Percentiles rank a stretch among this genome's conserved stretches.
phyloP scores from a whole-genome alignment of 2,888 invertebrate genomes.

The Silvanus unidentatus region DNA sequence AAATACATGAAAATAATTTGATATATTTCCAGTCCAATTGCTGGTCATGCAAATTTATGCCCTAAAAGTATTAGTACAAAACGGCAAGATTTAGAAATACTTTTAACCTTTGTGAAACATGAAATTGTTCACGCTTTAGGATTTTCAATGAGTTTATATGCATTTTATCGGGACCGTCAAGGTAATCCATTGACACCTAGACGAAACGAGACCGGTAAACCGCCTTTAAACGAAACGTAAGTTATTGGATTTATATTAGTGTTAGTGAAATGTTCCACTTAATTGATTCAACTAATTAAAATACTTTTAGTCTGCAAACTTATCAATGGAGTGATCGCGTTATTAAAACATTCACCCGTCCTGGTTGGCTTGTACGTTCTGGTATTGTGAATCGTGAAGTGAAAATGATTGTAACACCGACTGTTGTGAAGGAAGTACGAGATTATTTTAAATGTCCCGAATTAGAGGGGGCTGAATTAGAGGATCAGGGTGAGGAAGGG shows the following conservation, averaged over 20 bases:
- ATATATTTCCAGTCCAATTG: constrained; percentile 71
- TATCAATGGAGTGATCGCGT: constrained; percentile 93
- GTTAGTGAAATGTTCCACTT: too few species aligned
- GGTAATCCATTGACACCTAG: constrained; percentile 82
- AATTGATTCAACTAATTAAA: not conserved
- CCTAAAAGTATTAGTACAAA: constrained; percentile 90
- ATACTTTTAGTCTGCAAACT: constrained; percentile 56
- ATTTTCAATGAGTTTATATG: constrained; percentile 94
- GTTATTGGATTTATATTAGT: constrained; percentile 30
- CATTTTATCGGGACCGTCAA: constrained; percentile 88
- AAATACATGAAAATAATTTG: not conserved
- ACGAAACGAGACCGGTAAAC: constrained; percentile 79
- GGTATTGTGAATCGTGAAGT: constrained; percentile 42
- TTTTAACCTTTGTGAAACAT: constrained; percentile 95
- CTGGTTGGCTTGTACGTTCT: constrained; percentile 38
- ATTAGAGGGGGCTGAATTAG: constrained; percentile 93
- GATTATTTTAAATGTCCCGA: constrained; percentile 80
- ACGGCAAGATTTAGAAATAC: constrained; percentile 81
- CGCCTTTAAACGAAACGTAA: constrained; percentile 80
- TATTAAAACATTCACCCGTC: constrained; percentile 65
- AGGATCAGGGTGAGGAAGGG: constrained; percentile 97
- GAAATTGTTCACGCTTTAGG: constrained; percentile 97
- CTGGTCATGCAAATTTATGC: constrained; percentile 97
- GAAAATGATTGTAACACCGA: constrained; percentile 65
- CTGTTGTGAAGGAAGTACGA: constrained; percentile 81